phyloP scores from a whole-genome alignment of 35 echinoderm and acorn worm genomes.

The Eucidaris tribuloides region DNA sequence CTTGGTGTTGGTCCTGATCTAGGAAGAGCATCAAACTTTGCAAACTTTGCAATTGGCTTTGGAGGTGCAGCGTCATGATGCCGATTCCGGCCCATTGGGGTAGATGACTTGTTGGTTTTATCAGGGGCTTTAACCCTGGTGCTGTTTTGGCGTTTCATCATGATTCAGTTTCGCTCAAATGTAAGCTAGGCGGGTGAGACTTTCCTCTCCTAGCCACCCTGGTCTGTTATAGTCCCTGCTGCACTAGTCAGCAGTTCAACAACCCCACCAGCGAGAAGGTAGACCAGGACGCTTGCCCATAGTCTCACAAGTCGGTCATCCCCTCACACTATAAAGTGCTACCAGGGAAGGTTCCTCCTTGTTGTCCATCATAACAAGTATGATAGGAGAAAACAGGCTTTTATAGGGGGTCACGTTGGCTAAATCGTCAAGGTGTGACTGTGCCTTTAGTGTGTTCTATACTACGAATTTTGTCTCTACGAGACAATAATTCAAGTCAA shows the following conservation, averaged over 20 bases:
- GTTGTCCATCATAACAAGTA: not conserved
- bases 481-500: too few species aligned
- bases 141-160: slow-evolving; percentile 11
- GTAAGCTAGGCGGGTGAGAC: not conserved
- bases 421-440: too few species aligned
- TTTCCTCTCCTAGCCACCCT: not conserved
- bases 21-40: not conserved
- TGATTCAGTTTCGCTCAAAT: not conserved
- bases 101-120: not conserved
- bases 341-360: slow-evolving; percentile 15
- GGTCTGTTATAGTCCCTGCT: not conserved
- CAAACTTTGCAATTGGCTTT: not conserved
- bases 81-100: not conserved
- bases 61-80: slow-evolving; percentile 11
- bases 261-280: not conserved
- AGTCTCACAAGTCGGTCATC: not conserved
- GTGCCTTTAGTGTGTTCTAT: too few species aligned
- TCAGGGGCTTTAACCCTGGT: slow-evolving; percentile 35
- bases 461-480: too few species aligned
- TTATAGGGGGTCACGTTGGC: too few species aligned
- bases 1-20: slow-evolving; percentile 2
- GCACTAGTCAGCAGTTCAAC: not conserved
- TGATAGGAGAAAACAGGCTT: too few species aligned
- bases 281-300: not conserved
- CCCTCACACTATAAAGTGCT: not conserved